These are phyloP conservation scores for Bos javanicus DNA, from an alignment of 2,113 vertebrate species.

Conservation along the genomic window DNA sequence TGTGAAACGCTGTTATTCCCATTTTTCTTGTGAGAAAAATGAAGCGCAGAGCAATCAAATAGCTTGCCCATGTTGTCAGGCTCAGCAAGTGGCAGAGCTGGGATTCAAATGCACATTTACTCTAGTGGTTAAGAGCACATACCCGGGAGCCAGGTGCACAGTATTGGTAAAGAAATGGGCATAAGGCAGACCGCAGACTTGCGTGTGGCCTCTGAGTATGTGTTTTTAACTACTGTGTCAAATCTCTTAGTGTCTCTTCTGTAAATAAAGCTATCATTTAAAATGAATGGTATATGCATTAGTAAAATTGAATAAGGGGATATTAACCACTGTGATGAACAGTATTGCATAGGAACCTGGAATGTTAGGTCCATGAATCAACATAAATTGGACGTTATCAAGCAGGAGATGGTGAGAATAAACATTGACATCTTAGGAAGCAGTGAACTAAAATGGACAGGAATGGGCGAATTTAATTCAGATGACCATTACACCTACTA, in stretches of 20 bases:
- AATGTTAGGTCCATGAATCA: not conserved
- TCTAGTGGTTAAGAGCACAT: not conserved
- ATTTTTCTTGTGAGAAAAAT: not conserved
- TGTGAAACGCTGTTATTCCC: not conserved
- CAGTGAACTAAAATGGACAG: not conserved
- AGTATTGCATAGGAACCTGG: not conserved
- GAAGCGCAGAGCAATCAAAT: not conserved
- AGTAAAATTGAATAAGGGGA: constrained; percentile 34
- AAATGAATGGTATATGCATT: not conserved
- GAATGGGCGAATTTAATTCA: not conserved
- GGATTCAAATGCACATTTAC: not conserved
- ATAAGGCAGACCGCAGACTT: not conserved
- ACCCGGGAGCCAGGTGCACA: not conserved
- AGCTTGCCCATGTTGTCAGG: not conserved
- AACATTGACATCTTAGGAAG: not conserved
- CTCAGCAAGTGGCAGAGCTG: not conserved
- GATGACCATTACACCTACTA: not conserved
- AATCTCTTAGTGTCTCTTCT: not conserved
- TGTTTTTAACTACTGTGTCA: not conserved
- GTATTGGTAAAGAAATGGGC: not conserved
- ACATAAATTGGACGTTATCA: not conserved
- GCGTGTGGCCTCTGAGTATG: fast-evolving
- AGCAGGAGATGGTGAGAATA: not conserved
- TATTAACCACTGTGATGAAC: not conserved
- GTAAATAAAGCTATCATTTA: constrained; percentile 10